Evolutionary conservation across 2,113 vertebrate genomes (phyloP).

Genomic region (Hemiscyllium ocellatum): DNA sequence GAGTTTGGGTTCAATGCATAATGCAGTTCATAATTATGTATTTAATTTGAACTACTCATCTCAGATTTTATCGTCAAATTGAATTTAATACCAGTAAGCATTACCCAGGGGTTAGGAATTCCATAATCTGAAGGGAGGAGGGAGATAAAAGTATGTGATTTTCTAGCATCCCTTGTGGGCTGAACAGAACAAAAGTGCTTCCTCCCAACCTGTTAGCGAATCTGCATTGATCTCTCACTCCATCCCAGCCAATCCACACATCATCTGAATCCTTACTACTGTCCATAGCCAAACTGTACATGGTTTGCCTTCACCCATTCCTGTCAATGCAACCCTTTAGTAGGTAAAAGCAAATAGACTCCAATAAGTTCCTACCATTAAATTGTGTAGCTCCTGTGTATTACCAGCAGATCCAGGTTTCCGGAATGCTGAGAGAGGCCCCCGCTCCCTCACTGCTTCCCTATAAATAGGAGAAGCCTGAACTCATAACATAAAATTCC

Average conservation of each 20-base stretch:
- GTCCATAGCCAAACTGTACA: not conserved
- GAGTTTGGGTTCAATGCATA: not conserved
- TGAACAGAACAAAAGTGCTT: not conserved
- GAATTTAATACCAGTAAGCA: not conserved
- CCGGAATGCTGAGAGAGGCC: not conserved
- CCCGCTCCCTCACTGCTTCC: not conserved
- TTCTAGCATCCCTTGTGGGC: not conserved
- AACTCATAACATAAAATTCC: not conserved
- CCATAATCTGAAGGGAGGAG: not conserved
- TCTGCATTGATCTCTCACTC: not conserved
- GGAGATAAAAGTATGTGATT: not conserved
- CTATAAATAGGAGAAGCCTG: not conserved
- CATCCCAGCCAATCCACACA: not conserved
- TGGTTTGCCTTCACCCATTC: too few species aligned
- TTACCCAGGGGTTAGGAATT: not conserved
- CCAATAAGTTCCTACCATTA: not conserved
- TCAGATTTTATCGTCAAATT: not conserved
- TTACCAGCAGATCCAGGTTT: not conserved
- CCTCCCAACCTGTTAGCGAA: not conserved
- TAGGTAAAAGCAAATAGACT: not conserved
- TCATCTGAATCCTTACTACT: not conserved
- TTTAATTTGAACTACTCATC: not conserved
- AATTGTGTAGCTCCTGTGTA: not conserved
- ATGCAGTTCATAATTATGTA: not conserved
- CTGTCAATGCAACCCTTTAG: not conserved